Evolutionary conservation across 2,797 vertebrate genomes (phyloP), one percentile per base, ranked within the genome.

Genomic region (Sphenodon punctatus): DNA sequence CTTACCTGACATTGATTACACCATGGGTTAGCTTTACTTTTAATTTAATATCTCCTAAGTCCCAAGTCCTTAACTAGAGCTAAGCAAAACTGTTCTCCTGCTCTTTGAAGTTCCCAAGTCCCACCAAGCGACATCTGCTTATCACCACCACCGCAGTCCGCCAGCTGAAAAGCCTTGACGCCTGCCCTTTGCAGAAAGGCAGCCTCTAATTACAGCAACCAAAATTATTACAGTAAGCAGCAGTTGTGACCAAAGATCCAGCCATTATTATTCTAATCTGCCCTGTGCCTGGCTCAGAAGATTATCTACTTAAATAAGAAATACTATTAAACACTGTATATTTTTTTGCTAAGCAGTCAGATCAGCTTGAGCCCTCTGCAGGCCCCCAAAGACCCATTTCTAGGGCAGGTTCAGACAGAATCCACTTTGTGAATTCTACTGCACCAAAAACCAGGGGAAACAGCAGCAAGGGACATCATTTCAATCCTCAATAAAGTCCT

Each of bases 101-200:
- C 78, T 72, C 78, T 46, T 61, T 45, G 77, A 84, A 68, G 84
- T 53, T 77, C 1, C 10, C 7, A 5, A 6, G 41, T 36, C 9
- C 73, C 79, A 85, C 77, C 71, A 59, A 74, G 67, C 82, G 75
- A 88, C 41, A 23, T 70, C 8, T 27, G 69, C 79, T 78, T 67
- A 69, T 64, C 79, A 75, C 49, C 72, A 61, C 1, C 43, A 69
- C 4, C 3, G 64, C 81, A 75, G 77, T 32, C 51, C 78, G 76
- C 43, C 87, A 56, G 45, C 6, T 14, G 51, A 74, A 82, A 67
- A n/a, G 58, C 42, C 87, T 59, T 0, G n/a, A 64, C 46, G 65
- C 87, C 61, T 67, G 34, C 10, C n/a, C 72, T 80, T 46, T 70
- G 67, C 81, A 75, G 51, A 59, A 51, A 55, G 70, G 46, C 59